Base-by-base conservation (phyloP, 2,113 vertebrate genomes). In the Pangasianodon hypophthalmus region DNA sequence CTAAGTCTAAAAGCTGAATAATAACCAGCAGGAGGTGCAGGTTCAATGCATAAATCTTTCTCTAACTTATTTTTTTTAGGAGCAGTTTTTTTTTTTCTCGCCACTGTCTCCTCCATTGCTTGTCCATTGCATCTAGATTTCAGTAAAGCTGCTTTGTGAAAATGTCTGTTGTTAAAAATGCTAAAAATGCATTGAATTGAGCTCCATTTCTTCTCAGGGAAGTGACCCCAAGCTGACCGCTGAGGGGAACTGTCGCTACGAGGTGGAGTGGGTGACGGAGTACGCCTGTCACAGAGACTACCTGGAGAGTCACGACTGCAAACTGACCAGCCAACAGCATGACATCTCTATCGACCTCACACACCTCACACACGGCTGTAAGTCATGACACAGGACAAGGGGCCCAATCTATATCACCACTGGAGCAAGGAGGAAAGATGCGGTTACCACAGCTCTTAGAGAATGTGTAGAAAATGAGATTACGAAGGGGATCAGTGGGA, bases 251-350 rank as follows among this genome's bases (percentile, higher is more conserved):
- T 99, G 98, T 88, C 97, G 97, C 0, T 99, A 97, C 60, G 98
- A 99, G 94, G 90, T 99, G 29, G 97, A 97, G 91, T 99, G 98
- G 98, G 93, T 97, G 92, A 99, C 98, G 0, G 98, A 99, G 75
- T 98, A 98, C 10, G 98, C 98, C 21, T 99, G 98, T 92, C 97
- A 98, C 94, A 95, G 97, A 79, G 98, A 99, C 91, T 99, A 99
- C 85, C 92, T 99, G 94, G 97, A 99, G 92, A 99, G 98, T 37
- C 81, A 91, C 6, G 92, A 0, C 91, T 99, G 98, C 92, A 92
- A 80, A 64, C 94, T 99, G 88, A 98, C 93, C 94, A 96, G 92
- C 29, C 80, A 94, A 3, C 97, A 98, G 91, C 97, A 99, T 0
- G 97, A 98, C 88, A 93, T 99, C 92, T 93, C 97, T 79, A 94